Evolutionary conservation across 2,113 vertebrate genomes (phyloP), one percentile per base, ranked within the genome.

Genomic region (Neolamprologus cancellatus): DNA sequence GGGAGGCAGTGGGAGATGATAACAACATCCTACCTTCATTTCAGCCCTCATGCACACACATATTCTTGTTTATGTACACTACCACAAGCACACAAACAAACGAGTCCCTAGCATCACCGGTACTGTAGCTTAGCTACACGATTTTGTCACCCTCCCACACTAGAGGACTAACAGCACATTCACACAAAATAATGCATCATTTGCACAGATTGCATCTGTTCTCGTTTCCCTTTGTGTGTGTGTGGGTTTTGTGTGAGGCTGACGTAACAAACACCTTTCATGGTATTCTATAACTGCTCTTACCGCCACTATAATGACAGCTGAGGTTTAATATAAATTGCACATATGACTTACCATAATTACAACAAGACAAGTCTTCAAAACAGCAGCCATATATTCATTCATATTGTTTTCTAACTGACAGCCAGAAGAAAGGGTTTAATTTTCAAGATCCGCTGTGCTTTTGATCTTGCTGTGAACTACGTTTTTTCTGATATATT

Each of bases 171-270:
- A 86, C 90, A 84, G 80, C 83, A 88, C 81, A 93, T 80, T 90
- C 64, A 25, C 84, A 86, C 76, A 66, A 89, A 88, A 89, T 79
- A 80, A 84, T 84, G 52, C 76, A 69, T 74, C 23, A 82, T 92
- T 91, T 93, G 82, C 88, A 41, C 69, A 86, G 25, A n/a, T 79
- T 90, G 83, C 88, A 90, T 92, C 86, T 90, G 82, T 69, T 91
- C 36, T 81, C 81, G 25, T 74, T 71, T 61, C 54, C 15, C n/a
- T 88, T 76, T 87, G 82, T 87, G 36, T 55, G 81, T 83, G 81
- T 79, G 85, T 23, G 85, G 39, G 84, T 25, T 81, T 80, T 89
- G 81, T 84, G 84, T 55, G 59, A 84, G 41, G 44, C 53, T 78
- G 79, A 78, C 25, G 28, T 69, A 71, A 88, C 87, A 81, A 83